Evolutionary conservation across 1,140 invertebrate genomes (phyloP).

Genomic region (Agrypnia vestita): DNA sequence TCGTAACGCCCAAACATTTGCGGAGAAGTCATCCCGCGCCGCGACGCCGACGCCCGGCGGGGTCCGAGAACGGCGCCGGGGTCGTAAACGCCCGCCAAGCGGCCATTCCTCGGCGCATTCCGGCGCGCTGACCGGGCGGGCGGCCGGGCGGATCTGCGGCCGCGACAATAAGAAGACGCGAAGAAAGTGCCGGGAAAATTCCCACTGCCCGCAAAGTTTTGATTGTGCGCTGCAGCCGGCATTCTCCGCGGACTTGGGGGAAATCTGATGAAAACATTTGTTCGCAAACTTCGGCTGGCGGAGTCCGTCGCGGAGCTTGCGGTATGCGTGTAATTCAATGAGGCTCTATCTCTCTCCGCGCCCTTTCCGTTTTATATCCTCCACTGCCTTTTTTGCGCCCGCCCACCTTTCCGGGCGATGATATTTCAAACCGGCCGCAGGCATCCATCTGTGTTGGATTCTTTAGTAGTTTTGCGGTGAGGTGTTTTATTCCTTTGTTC

Average conservation of each 20-base stretch:
- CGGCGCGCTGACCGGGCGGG: constrained; percentile 8
- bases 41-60: constrained; percentile 13
- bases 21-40: constrained; percentile 10
- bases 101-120: constrained; percentile 23
- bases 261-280: constrained; percentile 61
- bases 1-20: constrained; percentile 37
- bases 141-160: constrained; percentile 10
- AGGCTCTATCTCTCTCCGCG: constrained; percentile 23
- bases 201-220: constrained; percentile 59
- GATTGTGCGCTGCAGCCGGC: constrained; percentile 59
- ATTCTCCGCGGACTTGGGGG: constrained; percentile 45
- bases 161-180: constrained; percentile 49
- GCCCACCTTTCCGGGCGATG: constrained; percentile 26
- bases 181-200: constrained; percentile 56
- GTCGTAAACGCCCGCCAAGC: constrained; percentile 32
- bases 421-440: constrained; percentile 54
- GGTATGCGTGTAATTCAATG: constrained; percentile 58
- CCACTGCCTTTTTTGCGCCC: constrained; percentile 18
- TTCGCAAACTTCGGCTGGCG: constrained; percentile 49
- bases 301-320: constrained; percentile 26
- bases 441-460: constrained; percentile 54
- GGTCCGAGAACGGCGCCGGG: not conserved
- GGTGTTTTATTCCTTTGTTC: constrained; percentile 39
- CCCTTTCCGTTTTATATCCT: constrained; percentile 21
- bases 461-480: constrained; percentile 57